Evolutionary conservation across 2,888 invertebrate species (phyloP).

Genomic region (Malthinus seriepunctatus): DNA sequence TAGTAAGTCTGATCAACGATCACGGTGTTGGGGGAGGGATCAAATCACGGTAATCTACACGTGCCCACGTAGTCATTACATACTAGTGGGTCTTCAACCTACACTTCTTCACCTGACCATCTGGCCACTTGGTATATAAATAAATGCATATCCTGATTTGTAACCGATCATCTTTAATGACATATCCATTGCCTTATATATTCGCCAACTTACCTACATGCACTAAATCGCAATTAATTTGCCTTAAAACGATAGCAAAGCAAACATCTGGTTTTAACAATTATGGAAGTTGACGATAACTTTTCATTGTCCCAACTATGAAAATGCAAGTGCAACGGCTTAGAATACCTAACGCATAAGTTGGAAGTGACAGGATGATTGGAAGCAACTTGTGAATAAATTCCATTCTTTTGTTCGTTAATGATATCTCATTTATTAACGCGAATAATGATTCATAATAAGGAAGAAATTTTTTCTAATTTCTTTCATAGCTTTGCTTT

Average conservation of each 20-base stretch:
- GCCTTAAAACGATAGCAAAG: slow-evolving; percentile 3
- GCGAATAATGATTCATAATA: too few relatives aligned
- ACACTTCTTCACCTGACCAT: slow-evolving; percentile 33
- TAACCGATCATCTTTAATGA: slow-evolving; percentile 17
- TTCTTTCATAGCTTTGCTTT: too few relatives aligned
- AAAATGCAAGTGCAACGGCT: slow-evolving; percentile 2
- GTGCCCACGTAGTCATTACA: slow-evolving; percentile 36
- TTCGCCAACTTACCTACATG: slow-evolving; percentile 12
- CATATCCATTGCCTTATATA: slow-evolving; percentile 11
- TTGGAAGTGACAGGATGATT: slow-evolving; percentile 3
- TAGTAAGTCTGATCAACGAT: too few relatives aligned
- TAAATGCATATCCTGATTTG: slow-evolving; percentile 23
- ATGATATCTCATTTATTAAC: too few relatives aligned
- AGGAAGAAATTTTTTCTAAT: too few relatives aligned
- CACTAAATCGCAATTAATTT: slow-evolving; percentile 6
- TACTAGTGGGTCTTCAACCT: slow-evolving; percentile 25
- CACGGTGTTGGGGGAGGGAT: slow-evolving; percentile 18
- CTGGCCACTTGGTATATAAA: slow-evolving; percentile 26
- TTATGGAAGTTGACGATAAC: slow-evolving; percentile 15
- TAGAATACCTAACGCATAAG: not conserved
- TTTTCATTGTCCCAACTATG: slow-evolving; percentile 6
- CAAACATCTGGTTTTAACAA: slow-evolving; percentile 12
- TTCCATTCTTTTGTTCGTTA: not conserved
- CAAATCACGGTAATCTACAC: slow-evolving; percentile 31
- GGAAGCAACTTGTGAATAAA: not conserved